Evolutionary conservation across 2,888 invertebrate genomes (phyloP).

Genomic region (Tigriopus californicus): DNA sequence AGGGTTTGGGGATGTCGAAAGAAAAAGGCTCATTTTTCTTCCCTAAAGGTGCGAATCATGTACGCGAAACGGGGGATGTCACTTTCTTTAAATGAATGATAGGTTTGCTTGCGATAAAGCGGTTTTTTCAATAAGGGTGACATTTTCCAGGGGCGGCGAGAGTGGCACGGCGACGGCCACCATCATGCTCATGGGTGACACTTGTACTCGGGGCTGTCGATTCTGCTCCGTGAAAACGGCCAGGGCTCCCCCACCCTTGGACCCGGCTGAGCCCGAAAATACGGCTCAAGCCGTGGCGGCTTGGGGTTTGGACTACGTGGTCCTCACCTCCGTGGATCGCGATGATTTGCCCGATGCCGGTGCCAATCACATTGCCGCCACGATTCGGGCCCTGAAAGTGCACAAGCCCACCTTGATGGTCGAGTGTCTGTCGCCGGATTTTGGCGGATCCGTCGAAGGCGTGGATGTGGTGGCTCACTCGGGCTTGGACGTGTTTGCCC

Average conservation of each 20-base stretch:
- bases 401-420: constrained; percentile 67
- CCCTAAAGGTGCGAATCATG: no score
- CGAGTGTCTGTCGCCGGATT: constrained; percentile 93
- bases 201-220: constrained; percentile 90
- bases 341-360: constrained; percentile 84
- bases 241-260: constrained; percentile 64
- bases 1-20: no score
- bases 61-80: no score
- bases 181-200: constrained; percentile 98
- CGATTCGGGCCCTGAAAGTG: constrained; percentile 64
- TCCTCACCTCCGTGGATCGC: constrained; percentile 84
- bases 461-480: constrained; percentile 54
- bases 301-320: constrained; percentile 94
- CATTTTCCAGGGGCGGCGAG: constrained; percentile 74
- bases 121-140: no score
- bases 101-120: no score
- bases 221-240: constrained; percentile 98
- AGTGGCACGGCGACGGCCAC: constrained; percentile 78
- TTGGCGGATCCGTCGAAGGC: constrained; percentile 55
- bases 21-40: no score
- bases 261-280: constrained; percentile 71
- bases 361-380: constrained; percentile 76
- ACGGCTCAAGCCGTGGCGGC: constrained; percentile 77
- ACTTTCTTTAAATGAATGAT: no score
- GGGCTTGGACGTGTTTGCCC: constrained; percentile 89